Evolutionary conservation across 2,113 vertebrate genomes (phyloP).

Genomic region (Neogobius melanostomus): DNA sequence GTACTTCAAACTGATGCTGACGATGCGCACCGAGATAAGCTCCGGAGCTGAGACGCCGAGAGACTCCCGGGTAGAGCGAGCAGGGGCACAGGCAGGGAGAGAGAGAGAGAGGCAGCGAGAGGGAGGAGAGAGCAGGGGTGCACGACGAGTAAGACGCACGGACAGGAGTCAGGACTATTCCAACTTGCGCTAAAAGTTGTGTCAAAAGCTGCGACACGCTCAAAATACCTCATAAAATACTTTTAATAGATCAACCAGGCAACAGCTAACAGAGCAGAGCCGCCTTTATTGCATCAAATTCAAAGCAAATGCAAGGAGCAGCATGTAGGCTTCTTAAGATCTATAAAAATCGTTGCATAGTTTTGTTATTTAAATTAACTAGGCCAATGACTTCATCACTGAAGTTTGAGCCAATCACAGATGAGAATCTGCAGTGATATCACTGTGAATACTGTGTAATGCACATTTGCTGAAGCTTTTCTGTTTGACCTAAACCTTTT

Average conservation of each 20-base stretch:
- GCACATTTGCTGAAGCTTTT: too few species aligned
- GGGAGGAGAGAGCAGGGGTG: slow-evolving; percentile 25
- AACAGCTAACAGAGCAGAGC: not conserved
- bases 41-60: slow-evolving; percentile 43
- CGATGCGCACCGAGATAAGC: slow-evolving; percentile 74
- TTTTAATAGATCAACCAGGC: too few species aligned
- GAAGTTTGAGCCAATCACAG: too few species aligned
- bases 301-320: too few species aligned
- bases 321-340: too few species aligned
- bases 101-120: slow-evolving; percentile 6
- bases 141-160: slow-evolving; percentile 18
- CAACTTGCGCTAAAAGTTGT: slow-evolving; percentile 46
- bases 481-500: too few species aligned
- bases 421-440: too few species aligned
- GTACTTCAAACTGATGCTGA: slow-evolving; percentile 74
- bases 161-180: slow-evolving; percentile 14
- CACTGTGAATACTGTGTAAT: too few species aligned
- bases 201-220: slow-evolving; percentile 12
- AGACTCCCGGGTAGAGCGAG: slow-evolving; percentile 1
- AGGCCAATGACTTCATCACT: too few species aligned
- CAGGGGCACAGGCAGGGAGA: slow-evolving; percentile 2
- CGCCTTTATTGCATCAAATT: too few species aligned
- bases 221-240: not conserved
- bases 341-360: too few species aligned
- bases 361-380: too few species aligned